Evolutionary conservation across 2,797 vertebrate genomes (phyloP).

Genomic region (Schizopygopsis malacanthus): DNA sequence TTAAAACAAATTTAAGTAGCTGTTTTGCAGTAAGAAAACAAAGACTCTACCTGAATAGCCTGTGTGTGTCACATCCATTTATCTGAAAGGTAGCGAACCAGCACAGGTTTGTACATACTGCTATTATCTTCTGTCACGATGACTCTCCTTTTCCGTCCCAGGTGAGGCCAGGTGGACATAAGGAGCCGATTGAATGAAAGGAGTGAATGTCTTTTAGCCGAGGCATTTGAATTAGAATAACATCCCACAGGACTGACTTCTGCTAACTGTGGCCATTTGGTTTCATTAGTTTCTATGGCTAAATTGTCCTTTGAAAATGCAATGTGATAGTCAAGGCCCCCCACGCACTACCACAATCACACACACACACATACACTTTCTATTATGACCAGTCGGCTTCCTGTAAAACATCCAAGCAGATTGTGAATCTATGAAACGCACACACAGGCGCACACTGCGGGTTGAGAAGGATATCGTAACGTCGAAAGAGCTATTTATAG

Average conservation of each 20-base stretch:
- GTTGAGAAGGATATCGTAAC: constrained; percentile 6
- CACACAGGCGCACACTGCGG: constrained; percentile 33
- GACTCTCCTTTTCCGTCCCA: constrained; percentile 61
- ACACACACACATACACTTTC: constrained; percentile 66
- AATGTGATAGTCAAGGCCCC: constrained; percentile 62
- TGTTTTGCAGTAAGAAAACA: constrained; percentile 56
- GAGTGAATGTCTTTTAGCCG: constrained; percentile 70
- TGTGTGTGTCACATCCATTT: constrained; percentile 59
- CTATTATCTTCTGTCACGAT: constrained; percentile 46
- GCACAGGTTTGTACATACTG: constrained; percentile 57
- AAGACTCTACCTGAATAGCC: constrained; percentile 57
- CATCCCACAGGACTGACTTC: constrained; percentile 70
- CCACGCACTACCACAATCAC: constrained; percentile 65
- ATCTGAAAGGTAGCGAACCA: constrained; percentile 59
- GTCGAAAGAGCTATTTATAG: constrained; percentile 30
- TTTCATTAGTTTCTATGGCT: constrained; percentile 77
- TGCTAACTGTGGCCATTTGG: constrained; percentile 70
- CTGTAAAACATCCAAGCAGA: constrained; percentile 58
- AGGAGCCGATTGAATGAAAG: constrained; percentile 69
- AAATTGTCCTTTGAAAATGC: constrained; percentile 74
- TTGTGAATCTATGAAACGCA: constrained; percentile 52
- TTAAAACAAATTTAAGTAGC: not conserved
- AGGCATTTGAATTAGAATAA: constrained; percentile 76
- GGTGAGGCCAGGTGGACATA: constrained; percentile 64
- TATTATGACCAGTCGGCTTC: constrained; percentile 57